These are phyloP conservation scores for Chalcosyrphus nemorum DNA, from an alignment of 2,888 invertebrate genomes.

Conservation along the genomic window DNA sequence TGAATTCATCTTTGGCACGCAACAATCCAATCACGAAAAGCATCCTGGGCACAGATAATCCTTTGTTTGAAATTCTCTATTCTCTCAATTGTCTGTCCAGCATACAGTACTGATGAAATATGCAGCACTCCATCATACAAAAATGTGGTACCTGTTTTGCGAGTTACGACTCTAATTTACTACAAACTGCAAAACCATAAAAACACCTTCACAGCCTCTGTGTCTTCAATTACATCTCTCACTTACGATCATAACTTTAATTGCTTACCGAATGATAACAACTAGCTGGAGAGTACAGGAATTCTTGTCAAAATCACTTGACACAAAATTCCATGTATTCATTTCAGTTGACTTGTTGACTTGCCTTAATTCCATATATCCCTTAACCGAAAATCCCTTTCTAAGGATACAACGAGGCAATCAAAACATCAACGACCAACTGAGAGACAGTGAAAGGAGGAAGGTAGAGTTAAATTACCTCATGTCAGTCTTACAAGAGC, in stretches of 20 bases:
- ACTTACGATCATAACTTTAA: neutral
- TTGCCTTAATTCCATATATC: constrained; percentile 4
- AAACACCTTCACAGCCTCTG: no score
- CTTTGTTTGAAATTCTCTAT: no score
- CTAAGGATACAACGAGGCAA: neutral
- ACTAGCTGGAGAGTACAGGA: neutral
- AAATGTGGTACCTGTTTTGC: no score
- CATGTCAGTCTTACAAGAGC: constrained; percentile 18
- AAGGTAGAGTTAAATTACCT: no score
- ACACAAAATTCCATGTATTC: constrained; percentile 17
- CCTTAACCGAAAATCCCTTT: neutral
- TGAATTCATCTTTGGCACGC: no score
- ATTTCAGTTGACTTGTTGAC: constrained; percentile 28
- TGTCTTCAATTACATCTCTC: constrained; percentile 1
- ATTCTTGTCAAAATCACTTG: constrained; percentile 23
- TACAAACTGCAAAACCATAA: no score
- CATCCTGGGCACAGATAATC: no score
- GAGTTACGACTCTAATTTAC: no score
- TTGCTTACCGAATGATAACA: neutral
- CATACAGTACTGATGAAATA: no score
- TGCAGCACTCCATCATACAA: no score
- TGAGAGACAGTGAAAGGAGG: neutral
- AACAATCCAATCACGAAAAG: no score
- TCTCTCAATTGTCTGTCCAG: no score
- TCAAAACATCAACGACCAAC: constrained; percentile 18